A percentile compares a stretch with the other conserved stretches of the same genome.
phyloP scores from a whole-genome alignment of 2,888 invertebrate genomes.

The Lacanobia oleracea region DNA sequence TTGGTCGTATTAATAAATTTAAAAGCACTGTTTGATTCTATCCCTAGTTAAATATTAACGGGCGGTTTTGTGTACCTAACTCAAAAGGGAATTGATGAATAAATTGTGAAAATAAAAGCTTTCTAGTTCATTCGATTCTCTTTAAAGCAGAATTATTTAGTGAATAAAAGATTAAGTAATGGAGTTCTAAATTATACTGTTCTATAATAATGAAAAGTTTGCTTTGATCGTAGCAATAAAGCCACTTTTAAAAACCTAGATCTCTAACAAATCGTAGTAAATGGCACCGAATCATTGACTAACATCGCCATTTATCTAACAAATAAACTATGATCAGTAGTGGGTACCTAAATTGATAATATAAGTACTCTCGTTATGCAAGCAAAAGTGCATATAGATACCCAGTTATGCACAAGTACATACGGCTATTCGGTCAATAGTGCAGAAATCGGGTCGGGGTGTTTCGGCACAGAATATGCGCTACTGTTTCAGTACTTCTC shows the following conservation, averaged over 20 bases:
- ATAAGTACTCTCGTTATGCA: slow-evolving; percentile 41
- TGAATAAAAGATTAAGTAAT: not conserved
- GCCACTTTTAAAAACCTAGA: not conserved
- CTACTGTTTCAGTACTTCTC: not conserved
- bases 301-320: no score
- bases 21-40: slow-evolving; percentile 24
- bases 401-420: not conserved
- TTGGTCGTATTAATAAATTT: slow-evolving; percentile 35
- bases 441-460: slow-evolving; percentile 19
- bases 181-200: not conserved
- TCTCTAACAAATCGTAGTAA: not conserved
- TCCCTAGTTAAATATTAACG: slow-evolving; percentile 4
- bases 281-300: not conserved
- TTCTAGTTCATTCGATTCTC: not conserved
- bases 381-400: slow-evolving; percentile 35
- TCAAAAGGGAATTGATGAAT: slow-evolving; percentile 3
- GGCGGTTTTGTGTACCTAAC: not conserved
- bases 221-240: not conserved
- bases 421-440: slow-evolving; percentile 45
- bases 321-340: not conserved
- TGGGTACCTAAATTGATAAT: not conserved
- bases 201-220: not conserved
- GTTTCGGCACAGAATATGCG: slow-evolving; percentile 17
- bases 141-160: not conserved
- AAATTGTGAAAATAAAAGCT: not conserved